A percentile compares a stretch with the other conserved stretches of the same genome.
Conservation (phyloP, 2,797 vertebrate species). For the Sandelia bainsii region DNA sequence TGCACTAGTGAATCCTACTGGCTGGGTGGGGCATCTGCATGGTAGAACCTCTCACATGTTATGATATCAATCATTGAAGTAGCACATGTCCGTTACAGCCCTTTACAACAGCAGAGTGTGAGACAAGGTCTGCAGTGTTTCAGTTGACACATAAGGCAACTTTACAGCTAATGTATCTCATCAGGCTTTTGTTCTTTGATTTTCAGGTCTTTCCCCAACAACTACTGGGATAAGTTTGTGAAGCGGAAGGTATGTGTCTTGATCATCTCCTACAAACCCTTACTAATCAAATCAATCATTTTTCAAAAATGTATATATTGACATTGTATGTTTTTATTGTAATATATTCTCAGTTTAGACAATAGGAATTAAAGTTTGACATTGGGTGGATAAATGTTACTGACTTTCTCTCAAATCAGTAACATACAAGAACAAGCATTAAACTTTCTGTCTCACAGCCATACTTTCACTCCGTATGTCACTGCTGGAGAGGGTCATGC, state of each 20-base stretch:
- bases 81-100: background rate
- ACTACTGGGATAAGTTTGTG: constrained; percentile 99
- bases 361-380: too few relatives aligned
- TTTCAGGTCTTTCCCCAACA: constrained; percentile 95
- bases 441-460: too few relatives aligned
- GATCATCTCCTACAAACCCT: background rate
- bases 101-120: too few relatives aligned
- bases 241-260: constrained; percentile 91
- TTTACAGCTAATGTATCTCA: background rate
- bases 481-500: background rate
- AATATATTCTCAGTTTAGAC: too few relatives aligned
- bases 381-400: too few relatives aligned
- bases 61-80: background rate
- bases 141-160: background rate
- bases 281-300: background rate
- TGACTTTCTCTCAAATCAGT: too few relatives aligned
- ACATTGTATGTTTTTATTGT: too few relatives aligned
- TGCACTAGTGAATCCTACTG: too few relatives aligned
- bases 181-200: constrained; percentile 32
- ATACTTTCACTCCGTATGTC: background rate
- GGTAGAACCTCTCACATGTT: background rate
- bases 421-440: too few relatives aligned
- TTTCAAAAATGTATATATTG: too few relatives aligned
- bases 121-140: background rate
- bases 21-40: background rate